Conservation (phyloP, 2,888 invertebrate species). For the Eristalis pertinax region DNA sequence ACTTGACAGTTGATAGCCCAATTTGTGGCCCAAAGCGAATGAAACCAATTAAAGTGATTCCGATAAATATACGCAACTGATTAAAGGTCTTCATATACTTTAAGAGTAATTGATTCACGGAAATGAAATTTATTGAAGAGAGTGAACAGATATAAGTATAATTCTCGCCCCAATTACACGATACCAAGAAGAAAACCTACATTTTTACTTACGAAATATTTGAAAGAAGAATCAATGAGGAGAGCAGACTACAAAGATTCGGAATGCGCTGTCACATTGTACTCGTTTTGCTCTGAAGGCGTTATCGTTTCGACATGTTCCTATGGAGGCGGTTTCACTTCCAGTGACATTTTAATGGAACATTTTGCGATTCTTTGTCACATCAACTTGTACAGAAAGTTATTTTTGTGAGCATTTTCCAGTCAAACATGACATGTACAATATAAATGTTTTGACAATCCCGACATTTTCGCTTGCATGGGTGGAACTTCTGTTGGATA, state of each 20-base stretch:
- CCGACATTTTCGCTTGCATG: no score
- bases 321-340: constrained; percentile 8
- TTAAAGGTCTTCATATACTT: background rate
- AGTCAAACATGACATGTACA: background rate
- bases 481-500: no score
- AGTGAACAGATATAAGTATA: background rate
- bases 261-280: background rate
- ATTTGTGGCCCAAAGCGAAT: no score
- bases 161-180: no score
- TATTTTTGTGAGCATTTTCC: background rate
- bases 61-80: no score
- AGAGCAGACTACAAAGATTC: background rate
- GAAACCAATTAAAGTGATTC: no score
- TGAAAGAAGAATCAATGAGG: background rate
- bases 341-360: constrained; percentile 14
- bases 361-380: constrained; percentile 6
- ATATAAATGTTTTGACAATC: constrained; percentile 6
- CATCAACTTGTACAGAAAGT: background rate
- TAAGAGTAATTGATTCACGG: background rate
- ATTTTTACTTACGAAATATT: background rate
- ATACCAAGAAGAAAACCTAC: no score
- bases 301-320: no score
- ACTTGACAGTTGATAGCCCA: no score
- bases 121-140: constrained; percentile 4
- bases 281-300: background rate